A percentile compares a stretch with the other conserved stretches of the same genome.
Conservation (phyloP, 2,797 vertebrate species). For the Acanthornis magna region DNA sequence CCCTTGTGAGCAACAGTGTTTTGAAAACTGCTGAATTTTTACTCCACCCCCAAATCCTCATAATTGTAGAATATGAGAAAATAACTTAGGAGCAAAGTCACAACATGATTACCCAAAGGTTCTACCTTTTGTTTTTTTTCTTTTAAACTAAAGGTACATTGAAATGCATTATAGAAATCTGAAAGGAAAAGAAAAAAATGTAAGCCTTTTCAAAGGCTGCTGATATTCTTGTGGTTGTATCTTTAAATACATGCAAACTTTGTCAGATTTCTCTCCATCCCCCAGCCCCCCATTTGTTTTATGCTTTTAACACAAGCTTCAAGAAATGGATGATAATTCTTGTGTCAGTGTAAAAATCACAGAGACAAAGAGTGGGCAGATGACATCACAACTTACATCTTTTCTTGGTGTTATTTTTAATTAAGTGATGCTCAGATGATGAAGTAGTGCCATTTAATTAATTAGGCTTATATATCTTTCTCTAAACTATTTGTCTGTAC, state of each 20-base stretch:
- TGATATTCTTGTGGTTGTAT: neutral
- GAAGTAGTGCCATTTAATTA: constrained; percentile 14
- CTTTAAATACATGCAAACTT: neutral
- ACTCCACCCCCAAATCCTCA: rapidly evolving
- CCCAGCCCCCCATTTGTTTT: rapidly evolving
- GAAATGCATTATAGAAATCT: neutral
- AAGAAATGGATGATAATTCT: neutral
- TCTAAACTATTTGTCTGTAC: constrained; percentile 3
- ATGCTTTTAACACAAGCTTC: neutral
- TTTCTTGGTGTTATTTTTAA: constrained; percentile 8
- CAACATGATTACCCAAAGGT: neutral
- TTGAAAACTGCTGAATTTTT: neutral
- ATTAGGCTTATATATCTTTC: constrained; percentile 16
- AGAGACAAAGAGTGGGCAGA: neutral
- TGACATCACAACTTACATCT: neutral
- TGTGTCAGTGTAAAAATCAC: neutral
- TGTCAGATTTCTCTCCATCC: neutral
- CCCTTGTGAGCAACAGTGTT: neutral
- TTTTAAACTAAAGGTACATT: neutral
- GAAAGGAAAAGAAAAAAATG: neutral
- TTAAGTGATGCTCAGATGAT: constrained; percentile 25
- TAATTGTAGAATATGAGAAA: neutral
- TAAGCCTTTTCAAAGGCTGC: neutral
- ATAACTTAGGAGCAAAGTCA: neutral
- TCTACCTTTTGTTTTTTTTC: neutral